Percentiles rank a stretch among this genome's conserved stretches.
Conservation (phyloP, 2,888 invertebrate genomes). For the Steromphala cineraria region DNA sequence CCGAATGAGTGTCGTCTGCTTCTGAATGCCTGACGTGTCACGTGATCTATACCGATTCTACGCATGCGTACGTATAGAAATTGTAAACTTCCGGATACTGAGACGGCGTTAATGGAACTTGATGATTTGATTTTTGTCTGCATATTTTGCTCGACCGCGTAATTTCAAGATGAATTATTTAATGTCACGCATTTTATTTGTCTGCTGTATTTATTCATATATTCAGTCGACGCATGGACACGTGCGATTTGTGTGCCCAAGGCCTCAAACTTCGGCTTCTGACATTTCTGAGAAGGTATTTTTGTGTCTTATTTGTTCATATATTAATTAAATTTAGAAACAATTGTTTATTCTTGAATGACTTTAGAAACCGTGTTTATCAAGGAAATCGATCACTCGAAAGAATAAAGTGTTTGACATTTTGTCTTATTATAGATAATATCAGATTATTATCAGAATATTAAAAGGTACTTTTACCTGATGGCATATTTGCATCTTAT, state of each 20-base stretch:
- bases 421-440: too few species aligned
- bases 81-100: not conserved
- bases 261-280: constrained; percentile 15
- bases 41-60: not conserved
- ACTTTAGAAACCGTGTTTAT: not conserved
- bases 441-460: too few species aligned
- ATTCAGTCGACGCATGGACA: not conserved
- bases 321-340: too few species aligned
- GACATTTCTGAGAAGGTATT: constrained; percentile 18
- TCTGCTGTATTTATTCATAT: not conserved
- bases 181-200: not conserved
- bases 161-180: not conserved
- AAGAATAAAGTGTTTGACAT: too few species aligned
- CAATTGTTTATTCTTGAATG: not conserved
- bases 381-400: too few species aligned
- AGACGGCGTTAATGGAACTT: not conserved
- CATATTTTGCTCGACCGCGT: not conserved
- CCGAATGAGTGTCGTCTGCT: constrained; percentile 2
- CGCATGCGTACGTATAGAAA: not conserved
- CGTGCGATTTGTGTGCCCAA: constrained; percentile 23
- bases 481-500: too few species aligned
- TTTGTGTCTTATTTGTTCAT: not conserved
- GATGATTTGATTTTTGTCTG: not conserved
- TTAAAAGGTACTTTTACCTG: too few species aligned
- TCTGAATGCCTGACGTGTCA: not conserved